These are phyloP conservation scores for Scelioninae gen. 1 DNA, from an alignment of 2,888 invertebrate species.

Conservation along the genomic window DNA sequence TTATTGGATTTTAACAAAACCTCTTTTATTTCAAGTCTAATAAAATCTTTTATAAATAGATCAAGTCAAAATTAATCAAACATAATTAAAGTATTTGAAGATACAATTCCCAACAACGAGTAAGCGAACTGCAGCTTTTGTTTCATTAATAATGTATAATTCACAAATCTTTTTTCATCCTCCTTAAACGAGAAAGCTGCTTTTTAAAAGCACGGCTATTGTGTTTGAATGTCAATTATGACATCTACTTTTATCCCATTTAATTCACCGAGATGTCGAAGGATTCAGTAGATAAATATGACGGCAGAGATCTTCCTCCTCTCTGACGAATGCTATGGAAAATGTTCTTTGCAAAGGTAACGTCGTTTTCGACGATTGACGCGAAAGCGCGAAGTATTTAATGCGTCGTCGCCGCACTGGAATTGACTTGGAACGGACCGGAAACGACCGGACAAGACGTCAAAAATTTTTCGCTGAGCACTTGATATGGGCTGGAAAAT, in stretches of 20 bases:
- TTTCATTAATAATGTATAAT: slow-evolving; percentile 1
- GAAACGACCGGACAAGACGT: slow-evolving; percentile 52
- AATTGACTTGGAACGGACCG: slow-evolving; percentile 52
- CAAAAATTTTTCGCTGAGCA: slow-evolving; percentile 41
- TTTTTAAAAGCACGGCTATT: slow-evolving; percentile 41
- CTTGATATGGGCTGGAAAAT: slow-evolving; percentile 47
- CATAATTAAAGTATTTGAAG: no score
- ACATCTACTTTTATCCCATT: slow-evolving; percentile 61
- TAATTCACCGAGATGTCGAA: slow-evolving; percentile 54
- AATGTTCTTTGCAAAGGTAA: slow-evolving; percentile 56
- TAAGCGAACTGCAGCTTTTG: no score
- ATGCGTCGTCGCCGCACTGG: slow-evolving; percentile 42
- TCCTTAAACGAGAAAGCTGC: slow-evolving; percentile 25
- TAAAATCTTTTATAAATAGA: no score
- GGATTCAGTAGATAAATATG: slow-evolving; percentile 58
- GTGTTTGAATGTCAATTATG: slow-evolving; percentile 62
- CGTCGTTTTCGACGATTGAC: slow-evolving; percentile 63
- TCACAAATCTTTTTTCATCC: slow-evolving; percentile 26
- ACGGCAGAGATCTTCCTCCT: slow-evolving; percentile 38
- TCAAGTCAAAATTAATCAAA: no score
- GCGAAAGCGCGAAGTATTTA: slow-evolving; percentile 62
- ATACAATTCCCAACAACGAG: no score
- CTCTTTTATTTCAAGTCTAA: no score
- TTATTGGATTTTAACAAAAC: no score
- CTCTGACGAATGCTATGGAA: slow-evolving; percentile 39